Evolutionary conservation across 1,140 invertebrate genomes (phyloP).

Genomic region (Lepidurus packardi): DNA sequence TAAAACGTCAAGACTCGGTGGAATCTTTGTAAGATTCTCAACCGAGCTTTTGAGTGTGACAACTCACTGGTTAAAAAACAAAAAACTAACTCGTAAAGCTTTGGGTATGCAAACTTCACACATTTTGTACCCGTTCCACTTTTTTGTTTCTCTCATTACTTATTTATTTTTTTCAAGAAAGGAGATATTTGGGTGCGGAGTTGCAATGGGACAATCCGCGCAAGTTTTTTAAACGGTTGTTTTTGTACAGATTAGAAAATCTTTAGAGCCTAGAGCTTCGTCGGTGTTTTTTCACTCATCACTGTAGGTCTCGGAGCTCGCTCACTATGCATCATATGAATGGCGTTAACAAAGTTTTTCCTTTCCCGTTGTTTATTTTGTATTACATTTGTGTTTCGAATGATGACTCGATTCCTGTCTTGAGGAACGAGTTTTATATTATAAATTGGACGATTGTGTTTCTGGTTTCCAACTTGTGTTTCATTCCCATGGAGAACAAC

Average conservation of each 20-base stretch:
- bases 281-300: conserved; percentile 15
- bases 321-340: conserved; percentile 14
- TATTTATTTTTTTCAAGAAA: background rate
- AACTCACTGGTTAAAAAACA: background rate
- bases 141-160: background rate
- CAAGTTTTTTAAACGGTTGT: conserved; percentile 9
- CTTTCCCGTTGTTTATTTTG: background rate
- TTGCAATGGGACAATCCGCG: conserved; percentile 1
- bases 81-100: conserved; percentile 15
- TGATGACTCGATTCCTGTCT: background rate
- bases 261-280: conserved; percentile 14
- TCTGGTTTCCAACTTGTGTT: background rate
- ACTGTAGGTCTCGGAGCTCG: conserved; percentile 5
- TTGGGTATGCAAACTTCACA: conserved; percentile 16
- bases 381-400: background rate
- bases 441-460: background rate
- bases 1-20: background rate
- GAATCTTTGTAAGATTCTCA: background rate
- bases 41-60: background rate
- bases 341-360: background rate
- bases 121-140: background rate
- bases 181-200: background rate
- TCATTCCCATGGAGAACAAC: background rate
- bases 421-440: background rate
- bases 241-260: conserved; percentile 16